Base-by-base conservation (phyloP, 2,888 invertebrate species). In the Erebia ligea region DNA sequence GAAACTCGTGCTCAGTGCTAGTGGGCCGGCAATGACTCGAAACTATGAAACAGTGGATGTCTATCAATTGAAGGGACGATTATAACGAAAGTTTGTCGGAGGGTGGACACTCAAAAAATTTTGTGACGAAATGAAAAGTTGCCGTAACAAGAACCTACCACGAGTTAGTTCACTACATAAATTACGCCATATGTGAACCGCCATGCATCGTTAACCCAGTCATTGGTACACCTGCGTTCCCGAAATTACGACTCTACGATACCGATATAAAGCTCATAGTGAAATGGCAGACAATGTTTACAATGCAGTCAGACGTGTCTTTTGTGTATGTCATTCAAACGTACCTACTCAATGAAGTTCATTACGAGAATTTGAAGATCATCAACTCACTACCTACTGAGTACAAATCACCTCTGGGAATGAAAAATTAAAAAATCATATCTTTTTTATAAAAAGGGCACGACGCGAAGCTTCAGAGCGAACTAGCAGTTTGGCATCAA, bases 181-280 rank as follows among this genome's bases (percentile, higher is more conserved):
- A 70, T 68, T 73, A 71, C 65, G 65, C 73, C 70, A 70, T 65
- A 70, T 70, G 73, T 68, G 70, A 68, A 62, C 65, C 59, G 57
- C 61, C 57, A 56, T 57, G 66, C 61, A 57, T 48, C 62, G 42
- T 64, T 70, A 70, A 68, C 59, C 40, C 70, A 68, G 56, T 42
- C 61, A 68, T 66, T 68, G 68, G 52, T 58, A 17, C 21, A 54
- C 15, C 40, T 13, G 34, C 4, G 40, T 17, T 56, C 13, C 19
- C 4, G 13, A 5, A 68, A n/a, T 68, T n/a, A 50, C 34, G n/a
- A 52, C 70, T 45, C 13, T 68, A 66, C 50, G 1, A 0, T 1
- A 6, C 2, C 6, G 1, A 1, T 2, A 17, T 67, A 69, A 61
- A 45, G 67, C 21, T 56, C 10, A 45, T 52, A 63, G 48, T 57